Base-by-base conservation (phyloP, 2,797 vertebrate species). In the Ctenosaura bakeri region DNA sequence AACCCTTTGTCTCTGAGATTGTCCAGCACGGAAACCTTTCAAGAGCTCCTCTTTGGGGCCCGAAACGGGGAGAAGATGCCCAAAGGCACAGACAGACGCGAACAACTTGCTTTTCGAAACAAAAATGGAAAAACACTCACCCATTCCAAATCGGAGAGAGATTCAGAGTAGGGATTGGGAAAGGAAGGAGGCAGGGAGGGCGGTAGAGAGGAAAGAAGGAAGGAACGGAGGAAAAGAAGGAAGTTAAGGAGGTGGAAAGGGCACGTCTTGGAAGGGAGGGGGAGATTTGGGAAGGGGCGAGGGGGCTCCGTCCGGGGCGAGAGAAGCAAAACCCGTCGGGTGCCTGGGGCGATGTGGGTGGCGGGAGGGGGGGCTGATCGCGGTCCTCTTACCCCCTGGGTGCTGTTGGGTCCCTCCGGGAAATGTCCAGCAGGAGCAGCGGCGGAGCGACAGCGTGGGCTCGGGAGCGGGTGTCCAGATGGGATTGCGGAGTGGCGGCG, bases 341-440 rank as follows among this genome's bases (percentile, higher is more conserved):
- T 64, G 13, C 3, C 24, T 5, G 87, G 42, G 56, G 62, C n/a
- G 20, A 42, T 5, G 1, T 52, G 42, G 29, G 59, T 0, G 6
- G 73, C 56, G 54, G 62, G 20, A 22, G 79, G 79, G 6, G 6
- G 52, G n/a, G 62, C 50, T 71, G 54, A 46, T 74, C 10, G 69
- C 54, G 20, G 6, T 26, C 7, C 54, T 87, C 89, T 90, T 90
- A 87, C 89, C 85, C 78, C 69, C 80, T 32, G 80, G 66, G 1
- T 59, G 79, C 69, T 46, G 79, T 52, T 12, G 78, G 59, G 4
- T 64, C 14, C 26, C 54, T 87, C 84, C 84, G 22, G 79, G 38
- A 46, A 73, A 66, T 50, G 35, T 42, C 35, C 74, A 29, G 88
- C 24, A 14, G 74, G 16, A 50, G 38, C 24, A 16, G 77, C 32